These are phyloP conservation scores for Orestias chungarensis DNA, from an alignment of 2,797 vertebrate genomes.

Conservation along the genomic window DNA sequence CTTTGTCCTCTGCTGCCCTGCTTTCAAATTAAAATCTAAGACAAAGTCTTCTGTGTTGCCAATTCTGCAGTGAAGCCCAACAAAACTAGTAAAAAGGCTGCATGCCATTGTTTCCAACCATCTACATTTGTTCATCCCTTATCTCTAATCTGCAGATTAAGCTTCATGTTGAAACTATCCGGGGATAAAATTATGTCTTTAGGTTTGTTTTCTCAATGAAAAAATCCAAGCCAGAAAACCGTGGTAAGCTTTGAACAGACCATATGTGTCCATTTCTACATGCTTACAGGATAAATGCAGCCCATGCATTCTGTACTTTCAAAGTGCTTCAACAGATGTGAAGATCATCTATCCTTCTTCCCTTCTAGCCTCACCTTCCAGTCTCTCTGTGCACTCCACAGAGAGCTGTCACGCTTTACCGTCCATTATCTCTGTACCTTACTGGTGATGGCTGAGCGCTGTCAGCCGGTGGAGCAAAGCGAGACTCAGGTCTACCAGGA, in stretches of 20 bases:
- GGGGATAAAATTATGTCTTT: conserved; percentile 3
- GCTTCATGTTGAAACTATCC: conserved; percentile 15
- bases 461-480: conserved; percentile 50
- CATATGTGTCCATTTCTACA: conserved; percentile 3
- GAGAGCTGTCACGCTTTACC: conserved; percentile 64
- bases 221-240: conserved; percentile 9
- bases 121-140: not conserved
- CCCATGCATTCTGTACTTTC: not conserved
- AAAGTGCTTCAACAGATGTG: conserved; percentile 20
- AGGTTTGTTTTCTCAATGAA: not conserved
- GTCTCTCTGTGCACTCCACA: conserved; percentile 32
- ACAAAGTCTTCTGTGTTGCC: not conserved
- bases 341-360: conserved; percentile 34
- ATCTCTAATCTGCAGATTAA: not conserved
- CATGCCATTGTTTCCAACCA: not conserved
- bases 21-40: not conserved
- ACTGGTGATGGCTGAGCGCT: conserved; percentile 61
- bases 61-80: not conserved
- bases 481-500: conserved; percentile 49
- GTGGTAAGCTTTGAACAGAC: conserved; percentile 14
- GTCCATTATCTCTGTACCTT: conserved; percentile 65
- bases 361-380: conserved; percentile 24
- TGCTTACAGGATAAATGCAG: conserved; percentile 1
- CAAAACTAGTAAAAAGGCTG: not conserved
- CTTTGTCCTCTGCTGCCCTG: not conserved